These are phyloP conservation scores for Chrysopa pallens DNA, from an alignment of 1,140 invertebrate genomes.

Conservation along the genomic window DNA sequence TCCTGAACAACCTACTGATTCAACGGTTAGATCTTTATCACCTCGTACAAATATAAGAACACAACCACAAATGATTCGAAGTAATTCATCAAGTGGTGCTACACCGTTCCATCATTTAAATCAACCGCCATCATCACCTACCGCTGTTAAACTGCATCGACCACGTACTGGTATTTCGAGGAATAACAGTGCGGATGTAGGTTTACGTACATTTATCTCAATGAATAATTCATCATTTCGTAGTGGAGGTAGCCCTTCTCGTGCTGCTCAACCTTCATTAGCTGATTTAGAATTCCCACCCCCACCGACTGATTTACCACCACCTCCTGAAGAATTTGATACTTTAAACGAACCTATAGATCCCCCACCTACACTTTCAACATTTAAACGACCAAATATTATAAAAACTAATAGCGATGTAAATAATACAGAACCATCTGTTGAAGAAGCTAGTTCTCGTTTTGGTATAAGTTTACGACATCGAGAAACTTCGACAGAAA, in stretches of 20 bases:
- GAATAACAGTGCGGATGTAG: constrained; percentile 20
- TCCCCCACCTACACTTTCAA: constrained; percentile 21
- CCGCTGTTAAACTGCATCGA: constrained; percentile 27
- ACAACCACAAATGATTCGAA: constrained; percentile 63
- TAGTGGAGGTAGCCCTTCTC: constrained; percentile 31
- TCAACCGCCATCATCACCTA: constrained; percentile 34
- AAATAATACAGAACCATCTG: constrained; percentile 41
- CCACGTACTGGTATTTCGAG: constrained; percentile 21
- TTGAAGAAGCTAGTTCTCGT: constrained; percentile 47
- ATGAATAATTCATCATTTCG: constrained; percentile 29
- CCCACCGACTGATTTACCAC: constrained; percentile 58
- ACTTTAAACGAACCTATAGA: constrained; percentile 17
- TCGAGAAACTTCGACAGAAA: constrained; percentile 40
- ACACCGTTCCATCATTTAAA: constrained; percentile 39
- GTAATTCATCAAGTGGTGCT: constrained; percentile 65
- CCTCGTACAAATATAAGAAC: constrained; percentile 41
- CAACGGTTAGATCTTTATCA: constrained; percentile 18
- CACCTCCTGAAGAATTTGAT: constrained; percentile 45
- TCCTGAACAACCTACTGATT: constrained; percentile 8
- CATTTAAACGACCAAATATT: constrained; percentile 13
- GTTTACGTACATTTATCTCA: constrained; percentile 28
- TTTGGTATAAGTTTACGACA: constrained; percentile 53
- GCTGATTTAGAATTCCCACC: constrained; percentile 75
- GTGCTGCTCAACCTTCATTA: constrained; percentile 37
- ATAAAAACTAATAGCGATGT: constrained; percentile 27